phyloP scores from a whole-genome alignment of 2,888 invertebrate species.

The Epinotia nisella region DNA sequence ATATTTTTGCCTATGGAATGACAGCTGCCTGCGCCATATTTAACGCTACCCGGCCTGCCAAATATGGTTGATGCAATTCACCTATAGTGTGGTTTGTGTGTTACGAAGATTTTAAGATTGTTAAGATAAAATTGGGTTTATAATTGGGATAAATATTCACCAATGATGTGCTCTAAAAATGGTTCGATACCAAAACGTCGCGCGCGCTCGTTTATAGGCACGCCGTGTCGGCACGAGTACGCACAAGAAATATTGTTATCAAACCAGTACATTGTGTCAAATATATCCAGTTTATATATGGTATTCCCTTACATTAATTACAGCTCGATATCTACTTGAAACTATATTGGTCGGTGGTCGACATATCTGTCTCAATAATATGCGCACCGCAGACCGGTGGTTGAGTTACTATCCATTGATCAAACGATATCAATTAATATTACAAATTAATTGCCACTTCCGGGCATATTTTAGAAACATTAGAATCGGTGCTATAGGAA shows the following conservation, averaged over 20 bases:
- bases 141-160: no score
- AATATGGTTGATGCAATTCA: no score
- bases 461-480: not conserved
- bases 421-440: conserved; percentile 40
- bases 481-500: not conserved
- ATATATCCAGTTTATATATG: not conserved
- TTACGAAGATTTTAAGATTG: no score
- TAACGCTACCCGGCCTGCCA: no score
- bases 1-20: no score
- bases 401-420: conserved; percentile 36
- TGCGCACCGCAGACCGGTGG: conserved; percentile 60
- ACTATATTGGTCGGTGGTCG: conserved; percentile 52
- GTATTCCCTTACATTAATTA: not conserved
- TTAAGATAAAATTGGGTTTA: no score
- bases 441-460: conserved; percentile 35
- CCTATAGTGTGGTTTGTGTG: no score
- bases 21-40: no score
- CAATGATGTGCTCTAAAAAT: no score
- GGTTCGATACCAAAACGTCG: no score
- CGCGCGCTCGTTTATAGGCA: no score
- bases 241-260: not conserved
- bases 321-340: conserved; percentile 6
- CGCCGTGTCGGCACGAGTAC: no score
- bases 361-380: conserved; percentile 60
- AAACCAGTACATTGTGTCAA: not conserved